Conservation (phyloP, 2,113 vertebrate genomes). For the Halichoeres trimaculatus region DNA sequence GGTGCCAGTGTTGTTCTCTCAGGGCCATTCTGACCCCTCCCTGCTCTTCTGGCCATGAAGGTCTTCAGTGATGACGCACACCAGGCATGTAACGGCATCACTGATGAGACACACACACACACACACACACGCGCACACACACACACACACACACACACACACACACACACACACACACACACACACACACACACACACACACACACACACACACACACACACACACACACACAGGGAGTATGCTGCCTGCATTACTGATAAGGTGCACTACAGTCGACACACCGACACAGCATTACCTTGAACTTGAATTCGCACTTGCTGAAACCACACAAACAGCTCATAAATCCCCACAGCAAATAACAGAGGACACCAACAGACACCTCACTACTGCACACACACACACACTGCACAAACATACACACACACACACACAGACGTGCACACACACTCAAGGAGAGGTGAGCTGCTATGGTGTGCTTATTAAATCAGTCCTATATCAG, state of each 20-base stretch:
- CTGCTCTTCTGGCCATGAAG: slow-evolving; percentile 81
- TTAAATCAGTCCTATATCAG: slow-evolving; percentile 86
- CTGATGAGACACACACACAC: slow-evolving; percentile 68
- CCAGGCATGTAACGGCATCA: slow-evolving; percentile 66
- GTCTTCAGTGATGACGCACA: slow-evolving; percentile 79
- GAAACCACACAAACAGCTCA: slow-evolving; percentile 80
- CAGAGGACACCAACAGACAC: slow-evolving; percentile 67
- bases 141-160: slow-evolving; percentile 55
- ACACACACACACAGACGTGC: slow-evolving; percentile 19
- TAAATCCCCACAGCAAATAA: slow-evolving; percentile 80
- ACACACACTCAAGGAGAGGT: slow-evolving; percentile 61
- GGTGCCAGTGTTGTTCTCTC: slow-evolving; percentile 57
- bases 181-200: slow-evolving; percentile 54
- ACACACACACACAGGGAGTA: slow-evolving; percentile 40
- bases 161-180: slow-evolving; percentile 54
- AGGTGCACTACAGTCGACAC: slow-evolving; percentile 71
- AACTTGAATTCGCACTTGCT: slow-evolving; percentile 76
- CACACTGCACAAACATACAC: slow-evolving; percentile 31
- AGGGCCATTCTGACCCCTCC: slow-evolving; percentile 79
- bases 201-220: slow-evolving; percentile 56
- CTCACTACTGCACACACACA: slow-evolving; percentile 2
- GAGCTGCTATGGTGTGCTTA: slow-evolving; percentile 77
- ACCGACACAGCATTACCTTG: slow-evolving; percentile 77
- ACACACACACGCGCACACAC: slow-evolving; percentile 53
- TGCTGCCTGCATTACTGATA: slow-evolving; percentile 78